Base-by-base conservation (phyloP, 2,888 invertebrate genomes). In the Eilema depressum region DNA sequence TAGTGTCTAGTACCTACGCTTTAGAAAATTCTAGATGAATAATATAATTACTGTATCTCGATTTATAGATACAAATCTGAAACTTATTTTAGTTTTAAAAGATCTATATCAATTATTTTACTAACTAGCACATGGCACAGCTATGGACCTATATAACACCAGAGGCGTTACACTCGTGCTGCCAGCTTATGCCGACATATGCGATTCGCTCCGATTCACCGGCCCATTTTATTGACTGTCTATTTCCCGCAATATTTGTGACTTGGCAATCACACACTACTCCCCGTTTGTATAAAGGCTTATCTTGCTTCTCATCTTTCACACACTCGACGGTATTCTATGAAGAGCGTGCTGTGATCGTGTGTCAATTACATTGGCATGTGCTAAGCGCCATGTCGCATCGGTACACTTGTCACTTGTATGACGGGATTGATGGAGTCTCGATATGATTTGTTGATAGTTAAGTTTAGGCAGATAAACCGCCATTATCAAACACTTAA, bases 301-400 rank as follows among this genome's bases (percentile, higher is more conserved):
- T 33, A 66, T 41, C 66, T 63, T 20, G 11, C 59, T 37, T 8
- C 5, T 10, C 33, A 66, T 59, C 26, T 23, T 37, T 59, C 37
- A 20, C 30, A 66, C 26, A 26, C 47, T 10, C 66, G 17, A 57
- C 57, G 66, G 60, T 71, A 71, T 53, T 64, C 69, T 67, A 67
- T 73, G 66, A 61, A 69, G 12, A 62, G 75, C 69, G 77, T 70
- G 62, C 68, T 75, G 66, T 76, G 74, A 80, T 80, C 75, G 75
- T 73, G 68, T 69, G 65, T 69, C 81, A 75, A 80, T 80, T 80
- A 80, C 75, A 64, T 73, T 70, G 75, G 69, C 65, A 71, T 62
- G 73, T 72, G 79, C 69, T 75, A 79, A 69, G 79, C 77, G 79
- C 81, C 81, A 70, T 71, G 28, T 62, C 75, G 77, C 77, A 80